Conservation (phyloP, 2,113 vertebrate species). For the Lipotes vexillifer region DNA sequence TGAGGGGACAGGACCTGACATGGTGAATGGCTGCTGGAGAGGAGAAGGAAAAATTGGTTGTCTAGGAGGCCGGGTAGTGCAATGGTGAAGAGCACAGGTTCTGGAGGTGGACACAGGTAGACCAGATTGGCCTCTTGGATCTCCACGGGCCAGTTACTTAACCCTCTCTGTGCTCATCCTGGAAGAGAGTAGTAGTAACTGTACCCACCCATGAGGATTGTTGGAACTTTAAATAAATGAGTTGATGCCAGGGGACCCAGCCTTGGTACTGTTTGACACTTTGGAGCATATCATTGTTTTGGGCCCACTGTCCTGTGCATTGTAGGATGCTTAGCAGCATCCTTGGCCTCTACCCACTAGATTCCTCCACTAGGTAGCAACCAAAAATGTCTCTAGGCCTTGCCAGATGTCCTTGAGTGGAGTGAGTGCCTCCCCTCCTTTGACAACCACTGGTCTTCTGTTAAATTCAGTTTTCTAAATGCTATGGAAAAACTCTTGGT, state of each 20-base stretch:
- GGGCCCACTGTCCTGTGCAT: not conserved
- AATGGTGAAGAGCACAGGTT: not conserved
- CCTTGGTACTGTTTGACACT: not conserved
- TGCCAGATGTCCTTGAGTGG: not conserved
- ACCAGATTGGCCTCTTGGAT: not conserved
- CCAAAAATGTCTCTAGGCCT: not conserved
- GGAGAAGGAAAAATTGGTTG: not conserved
- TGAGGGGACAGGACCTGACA: not conserved
- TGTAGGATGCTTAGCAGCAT: not conserved
- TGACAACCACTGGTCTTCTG: not conserved
- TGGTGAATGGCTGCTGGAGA: not conserved
- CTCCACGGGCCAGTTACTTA: not conserved
- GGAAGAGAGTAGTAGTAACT: not conserved
- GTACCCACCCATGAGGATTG: not conserved
- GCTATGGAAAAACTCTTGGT: not conserved
- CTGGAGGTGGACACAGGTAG: not conserved
- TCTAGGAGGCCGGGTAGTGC: not conserved
- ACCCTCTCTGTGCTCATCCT: not conserved
- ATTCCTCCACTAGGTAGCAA: not conserved
- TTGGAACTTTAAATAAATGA: not conserved
- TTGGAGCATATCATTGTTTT: not conserved
- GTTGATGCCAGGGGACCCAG: fast-evolving
- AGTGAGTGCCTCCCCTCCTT: not conserved
- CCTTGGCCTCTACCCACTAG: not conserved
- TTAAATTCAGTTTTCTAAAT: not conserved